A percentile compares a stretch with the other conserved stretches of the same genome.
These are phyloP conservation scores for Rhincodon typus DNA, from an alignment of 2,797 vertebrate species.

Conservation along the genomic window DNA sequence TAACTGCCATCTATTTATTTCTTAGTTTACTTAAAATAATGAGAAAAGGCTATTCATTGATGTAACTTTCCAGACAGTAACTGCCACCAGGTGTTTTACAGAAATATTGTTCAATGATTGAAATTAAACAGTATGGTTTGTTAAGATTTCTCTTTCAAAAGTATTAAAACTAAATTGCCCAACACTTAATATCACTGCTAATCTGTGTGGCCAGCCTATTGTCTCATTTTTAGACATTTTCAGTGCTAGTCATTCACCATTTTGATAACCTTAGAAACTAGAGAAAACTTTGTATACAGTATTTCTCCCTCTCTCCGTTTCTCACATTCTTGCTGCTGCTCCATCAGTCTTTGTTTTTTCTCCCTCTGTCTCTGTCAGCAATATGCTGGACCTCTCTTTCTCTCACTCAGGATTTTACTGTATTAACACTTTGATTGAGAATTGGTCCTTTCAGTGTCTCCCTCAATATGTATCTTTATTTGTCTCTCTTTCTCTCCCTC, in stretches of 20 bases:
- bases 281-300: too few species aligned
- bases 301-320: neutral
- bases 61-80: neutral
- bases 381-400: neutral
- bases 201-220: neutral
- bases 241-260: neutral
- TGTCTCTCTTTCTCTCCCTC: neutral
- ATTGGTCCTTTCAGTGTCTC: too few species aligned
- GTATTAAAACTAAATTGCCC: neutral
- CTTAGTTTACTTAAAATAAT: neutral
- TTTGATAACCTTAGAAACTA: neutral
- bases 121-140: neutral
- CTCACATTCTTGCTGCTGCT: neutral
- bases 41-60: neutral
- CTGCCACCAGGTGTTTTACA: neutral
- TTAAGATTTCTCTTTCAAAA: neutral
- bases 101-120: neutral
- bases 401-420: neutral
- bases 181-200: neutral
- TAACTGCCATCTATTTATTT: constrained; percentile 21
- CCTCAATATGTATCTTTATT: neutral
- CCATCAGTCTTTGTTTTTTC: neutral
- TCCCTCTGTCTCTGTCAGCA: neutral
- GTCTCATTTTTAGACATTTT: neutral
- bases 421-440: neutral